Percentiles rank a stretch among this genome's conserved stretches.
Evolutionary conservation across 2,888 invertebrate genomes (phyloP).

Genomic region (Drosophila percnosoma): DNA sequence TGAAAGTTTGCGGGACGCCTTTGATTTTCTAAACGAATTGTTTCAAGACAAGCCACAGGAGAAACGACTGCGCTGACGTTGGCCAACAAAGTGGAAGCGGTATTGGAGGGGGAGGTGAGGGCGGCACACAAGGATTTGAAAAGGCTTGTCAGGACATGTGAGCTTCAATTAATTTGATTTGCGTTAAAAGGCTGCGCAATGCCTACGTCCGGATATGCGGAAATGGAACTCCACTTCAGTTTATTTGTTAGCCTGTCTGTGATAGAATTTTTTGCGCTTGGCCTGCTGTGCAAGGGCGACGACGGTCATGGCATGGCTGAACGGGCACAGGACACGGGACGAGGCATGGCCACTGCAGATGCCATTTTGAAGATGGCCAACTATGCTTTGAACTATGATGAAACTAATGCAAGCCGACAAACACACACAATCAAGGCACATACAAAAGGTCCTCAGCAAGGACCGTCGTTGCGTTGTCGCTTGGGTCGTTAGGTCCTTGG

Average conservation of each 20-base stretch:
- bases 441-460: slow-evolving; percentile 14
- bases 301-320: slow-evolving; percentile 61
- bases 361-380: slow-evolving; percentile 57
- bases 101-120: not conserved
- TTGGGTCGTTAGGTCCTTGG: slow-evolving; percentile 36
- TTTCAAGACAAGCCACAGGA: slow-evolving; percentile 82
- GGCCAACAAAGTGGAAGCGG: slow-evolving; percentile 2
- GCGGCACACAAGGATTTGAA: slow-evolving; percentile 35
- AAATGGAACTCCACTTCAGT: slow-evolving; percentile 68
- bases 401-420: slow-evolving; percentile 68
- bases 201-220: slow-evolving; percentile 38
- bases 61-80: slow-evolving; percentile 40
- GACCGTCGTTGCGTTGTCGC: not conserved
- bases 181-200: slow-evolving; percentile 54
- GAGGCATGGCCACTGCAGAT: slow-evolving; percentile 22
- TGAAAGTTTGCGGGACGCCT: slow-evolving; percentile 64
- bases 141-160: slow-evolving; percentile 64
- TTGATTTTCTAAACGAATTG: slow-evolving; percentile 84
- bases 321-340: slow-evolving; percentile 51
- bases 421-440: not conserved
- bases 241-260: slow-evolving; percentile 76
- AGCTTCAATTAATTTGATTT: slow-evolving; percentile 79
- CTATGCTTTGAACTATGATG: slow-evolving; percentile 76
- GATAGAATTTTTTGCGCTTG: slow-evolving; percentile 73
- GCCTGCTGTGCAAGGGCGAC: slow-evolving; percentile 54